Evolutionary conservation across 2,797 vertebrate species (phyloP).

Genomic region (Hypotaenidia okinawae): DNA sequence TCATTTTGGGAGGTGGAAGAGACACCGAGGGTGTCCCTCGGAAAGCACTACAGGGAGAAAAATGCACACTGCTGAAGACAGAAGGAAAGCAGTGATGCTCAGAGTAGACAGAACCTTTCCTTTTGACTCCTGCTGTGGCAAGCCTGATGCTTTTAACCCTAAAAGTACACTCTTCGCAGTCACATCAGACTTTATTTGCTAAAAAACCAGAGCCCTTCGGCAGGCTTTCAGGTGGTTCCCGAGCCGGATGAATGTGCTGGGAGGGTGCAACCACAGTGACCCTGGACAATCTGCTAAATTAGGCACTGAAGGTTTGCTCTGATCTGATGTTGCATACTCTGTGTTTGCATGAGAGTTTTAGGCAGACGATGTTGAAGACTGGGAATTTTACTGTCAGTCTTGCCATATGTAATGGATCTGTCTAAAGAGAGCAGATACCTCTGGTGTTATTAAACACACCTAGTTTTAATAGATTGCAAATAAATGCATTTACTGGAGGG

Average conservation of each 20-base stretch:
- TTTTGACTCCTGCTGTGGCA: background rate
- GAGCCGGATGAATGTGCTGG: background rate
- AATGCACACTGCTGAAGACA: background rate
- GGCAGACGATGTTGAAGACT: background rate
- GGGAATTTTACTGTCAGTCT: background rate
- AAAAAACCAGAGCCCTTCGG: background rate
- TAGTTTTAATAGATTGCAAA: background rate
- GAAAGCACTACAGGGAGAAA: background rate
- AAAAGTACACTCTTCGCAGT: background rate
- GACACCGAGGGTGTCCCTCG: fast-evolving
- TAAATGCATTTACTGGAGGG: background rate
- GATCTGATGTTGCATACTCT: background rate
- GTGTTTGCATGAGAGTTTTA: background rate
- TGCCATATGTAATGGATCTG: background rate
- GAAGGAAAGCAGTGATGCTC: background rate
- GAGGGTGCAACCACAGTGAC: background rate
- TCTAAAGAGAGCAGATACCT: background rate
- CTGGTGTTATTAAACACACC: background rate
- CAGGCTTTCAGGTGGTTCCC: background rate
- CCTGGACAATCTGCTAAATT: background rate
- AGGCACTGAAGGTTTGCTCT: background rate
- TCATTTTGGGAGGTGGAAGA: background rate
- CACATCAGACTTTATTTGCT: background rate
- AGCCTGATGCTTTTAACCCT: background rate
- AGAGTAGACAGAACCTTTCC: background rate